Evolutionary conservation across 2,888 invertebrate genomes (phyloP), one percentile per base, ranked within the genome.

Genomic region (Lacanobia wlatinum): DNA sequence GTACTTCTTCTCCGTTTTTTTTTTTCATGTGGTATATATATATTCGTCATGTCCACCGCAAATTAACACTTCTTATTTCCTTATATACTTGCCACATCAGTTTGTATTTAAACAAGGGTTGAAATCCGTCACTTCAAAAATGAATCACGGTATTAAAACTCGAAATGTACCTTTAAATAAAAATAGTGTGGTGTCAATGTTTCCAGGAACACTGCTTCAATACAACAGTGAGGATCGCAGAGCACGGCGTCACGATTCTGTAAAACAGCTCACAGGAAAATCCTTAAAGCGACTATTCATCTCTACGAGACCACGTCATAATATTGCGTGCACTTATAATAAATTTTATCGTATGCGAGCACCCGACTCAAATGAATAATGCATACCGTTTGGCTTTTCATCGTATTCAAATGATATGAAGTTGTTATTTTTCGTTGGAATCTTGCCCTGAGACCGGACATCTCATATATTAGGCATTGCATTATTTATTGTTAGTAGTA

Each of bases 401-500:
- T 90, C 88, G 89, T 92, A 94, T 94, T 94, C 92, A 94, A 94
- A 94, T 93, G 87, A 89, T 89, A 90, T 90, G 90, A 90, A 90
- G 89, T 94, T 93, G 92, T 94, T 94, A 92, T 92, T 92, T 94
- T 92, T 91, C 88, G 87, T 93, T 94, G 94, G 94, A 94, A 92
- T 80, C 84, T 88, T 94, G 94, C 94, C 94, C 90, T 87, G 85
- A 78, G 84, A 88, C 93, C 88, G 94, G 94, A 93, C 94, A 91
- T 87, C 79, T 61, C 85, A 87, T 92, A 88, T 87, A 83, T 87
- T 83, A 74, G 56, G 50, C 53, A 58, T 59, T 69, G 52, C 50
- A 70, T 71, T 78, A 75, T 83, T 75, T 79, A 84, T 67, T 76
- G 59, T 38, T 56, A 59, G 56, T 60, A 18, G 56, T 60, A n/a